Conservation (phyloP, 2,797 vertebrate species). For the Pogoniulus pusillus region DNA sequence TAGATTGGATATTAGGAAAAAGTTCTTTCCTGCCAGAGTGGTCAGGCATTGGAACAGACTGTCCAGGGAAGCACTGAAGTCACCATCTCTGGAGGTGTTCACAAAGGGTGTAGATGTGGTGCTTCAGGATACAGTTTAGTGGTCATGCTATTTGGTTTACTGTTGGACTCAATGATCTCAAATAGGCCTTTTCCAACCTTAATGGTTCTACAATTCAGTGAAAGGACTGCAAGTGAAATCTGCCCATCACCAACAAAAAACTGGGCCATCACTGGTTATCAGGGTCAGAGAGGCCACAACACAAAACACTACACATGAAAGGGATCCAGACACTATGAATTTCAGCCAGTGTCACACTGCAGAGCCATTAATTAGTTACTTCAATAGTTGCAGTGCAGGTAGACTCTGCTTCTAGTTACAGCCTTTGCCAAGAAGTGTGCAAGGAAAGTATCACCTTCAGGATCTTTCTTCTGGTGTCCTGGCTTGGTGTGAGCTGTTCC, state of each 20-base stretch:
- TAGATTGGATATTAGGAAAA: too few species aligned
- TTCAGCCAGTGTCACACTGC: neutral
- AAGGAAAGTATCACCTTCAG: neutral
- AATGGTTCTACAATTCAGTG: too few species aligned
- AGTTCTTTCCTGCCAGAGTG: too few species aligned
- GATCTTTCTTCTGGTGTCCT: neutral
- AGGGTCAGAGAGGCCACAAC: neutral
- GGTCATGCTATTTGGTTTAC: too few species aligned
- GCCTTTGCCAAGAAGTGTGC: neutral
- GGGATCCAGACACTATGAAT: neutral
- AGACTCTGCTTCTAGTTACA: neutral
- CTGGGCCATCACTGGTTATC: neutral
- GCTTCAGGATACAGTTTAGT: too few species aligned
- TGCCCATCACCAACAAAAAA: neutral
- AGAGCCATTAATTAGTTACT: neutral
- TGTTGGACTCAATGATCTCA: too few species aligned
- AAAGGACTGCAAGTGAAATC: neutral
- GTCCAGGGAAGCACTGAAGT: too few species aligned
- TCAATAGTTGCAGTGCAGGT: neutral
- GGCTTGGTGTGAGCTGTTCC: too few species aligned
- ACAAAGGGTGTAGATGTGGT: too few species aligned
- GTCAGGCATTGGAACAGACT: too few species aligned
- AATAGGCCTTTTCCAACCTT: too few species aligned
- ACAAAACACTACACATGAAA: neutral
- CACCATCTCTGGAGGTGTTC: too few species aligned